Base-by-base conservation (phyloP, 2,888 invertebrate genomes). In the Charanyca ferruginea region DNA sequence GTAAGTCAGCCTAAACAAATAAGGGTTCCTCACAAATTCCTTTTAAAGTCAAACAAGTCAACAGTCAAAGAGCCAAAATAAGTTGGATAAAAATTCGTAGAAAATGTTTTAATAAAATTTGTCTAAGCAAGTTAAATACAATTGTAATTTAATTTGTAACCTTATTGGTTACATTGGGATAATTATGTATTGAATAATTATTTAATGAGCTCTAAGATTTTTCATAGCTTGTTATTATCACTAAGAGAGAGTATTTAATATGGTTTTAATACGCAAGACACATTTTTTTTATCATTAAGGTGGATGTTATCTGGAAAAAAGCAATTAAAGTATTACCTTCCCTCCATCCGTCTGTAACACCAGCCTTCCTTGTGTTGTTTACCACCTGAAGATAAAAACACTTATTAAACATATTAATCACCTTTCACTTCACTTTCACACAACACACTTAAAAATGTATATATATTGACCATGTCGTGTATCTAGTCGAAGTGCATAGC, bases 361-460 rank as follows among this genome's bases (percentile, higher is more conserved):
- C 95, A 9, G 96, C 95, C 88, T 96, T 97, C 75, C 97, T 96
- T 69, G 96, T 97, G 82, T 96, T 97, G 87, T 98, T 98, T 41
- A 97, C 97, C 62, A 97, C 97, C 96, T 96, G 93, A 52, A 88
- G 71, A 84, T 54, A 74, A 86, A 84, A 77, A 83, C 79, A 85
- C 80, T 73, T 66, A 80, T 84, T 87, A 85, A 64, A 64, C 77
- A 83, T 79, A n/a, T n/a, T n/a, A 59, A 58, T 58, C 77, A 81
- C 79, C 86, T 88, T 85, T 87, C 89, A 92, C 89, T 86, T 65
- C 82, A 82, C 83, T 79, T 69, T 83, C 68, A 65, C 62, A 77
- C 53, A 47, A 58, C 38, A 22, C 52, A 78, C 49, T 51, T 23
- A 59, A 54, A 78, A 78, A 68, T 66, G 66, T 74, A 78, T 73